Conservation (phyloP, 1,140 invertebrate species). For the Maniola jurtina region DNA sequence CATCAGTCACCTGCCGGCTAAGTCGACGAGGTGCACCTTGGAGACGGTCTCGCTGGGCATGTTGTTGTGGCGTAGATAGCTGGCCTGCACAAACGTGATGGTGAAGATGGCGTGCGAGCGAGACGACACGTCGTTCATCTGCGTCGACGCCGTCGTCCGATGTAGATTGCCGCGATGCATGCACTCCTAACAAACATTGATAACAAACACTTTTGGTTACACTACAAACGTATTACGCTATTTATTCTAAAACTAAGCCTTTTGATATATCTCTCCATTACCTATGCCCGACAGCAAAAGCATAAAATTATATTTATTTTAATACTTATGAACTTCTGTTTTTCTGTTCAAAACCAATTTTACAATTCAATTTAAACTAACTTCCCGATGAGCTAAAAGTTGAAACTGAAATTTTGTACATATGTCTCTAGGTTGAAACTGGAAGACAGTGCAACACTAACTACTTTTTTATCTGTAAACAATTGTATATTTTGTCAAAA, state of each 20-base stretch:
- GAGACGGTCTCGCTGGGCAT: slow-evolving; percentile 93
- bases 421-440: too few relatives aligned
- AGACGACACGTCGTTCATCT: slow-evolving; percentile 93
- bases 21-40: slow-evolving; percentile 93
- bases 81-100: slow-evolving; percentile 93
- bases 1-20: slow-evolving; percentile 86
- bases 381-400: too few relatives aligned
- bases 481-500: background rate
- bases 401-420: too few relatives aligned
- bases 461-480: too few relatives aligned
- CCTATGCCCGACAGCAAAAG: too few relatives aligned
- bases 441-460: too few relatives aligned
- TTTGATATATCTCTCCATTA: too few relatives aligned
- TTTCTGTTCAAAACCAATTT: too few relatives aligned
- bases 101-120: slow-evolving; percentile 98
- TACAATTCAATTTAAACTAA: too few relatives aligned
- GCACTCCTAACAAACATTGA: slow-evolving; percentile 80
- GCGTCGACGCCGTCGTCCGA: slow-evolving; percentile 89
- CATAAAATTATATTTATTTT: too few relatives aligned
- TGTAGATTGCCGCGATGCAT: slow-evolving; percentile 88
- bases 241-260: too few relatives aligned
- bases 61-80: slow-evolving; percentile 85
- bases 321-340: too few relatives aligned
- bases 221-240: background rate
- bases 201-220: background rate